Percentiles rank a stretch among this genome's conserved stretches.
These are phyloP conservation scores for Mustelus asterias DNA, from an alignment of 2,113 vertebrate species.

Conservation along the genomic window DNA sequence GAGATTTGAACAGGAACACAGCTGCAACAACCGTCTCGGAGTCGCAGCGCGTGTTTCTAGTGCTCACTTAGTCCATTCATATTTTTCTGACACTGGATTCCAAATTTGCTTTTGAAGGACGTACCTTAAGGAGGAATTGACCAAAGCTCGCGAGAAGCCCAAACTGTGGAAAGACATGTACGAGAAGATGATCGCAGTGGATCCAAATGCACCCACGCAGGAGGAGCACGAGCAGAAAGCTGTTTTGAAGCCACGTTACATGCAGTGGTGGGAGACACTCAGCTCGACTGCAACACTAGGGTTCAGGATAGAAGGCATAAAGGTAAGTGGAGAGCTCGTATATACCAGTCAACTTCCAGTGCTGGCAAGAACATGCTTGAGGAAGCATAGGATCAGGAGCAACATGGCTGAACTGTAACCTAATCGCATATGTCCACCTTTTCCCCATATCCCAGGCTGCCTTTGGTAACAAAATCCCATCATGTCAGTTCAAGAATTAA, in stretches of 20 bases:
- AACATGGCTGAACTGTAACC: too few relatives aligned
- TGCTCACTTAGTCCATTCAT: neutral
- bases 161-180: conserved; percentile 77
- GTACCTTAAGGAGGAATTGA: conserved; percentile 80
- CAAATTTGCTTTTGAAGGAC: conserved; percentile 54
- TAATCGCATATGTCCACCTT: too few relatives aligned
- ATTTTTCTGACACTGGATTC: neutral
- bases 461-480: neutral
- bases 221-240: conserved; percentile 70
- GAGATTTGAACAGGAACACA: neutral
- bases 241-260: conserved; percentile 78
- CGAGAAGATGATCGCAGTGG: conserved; percentile 83
- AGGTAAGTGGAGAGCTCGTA: conserved; percentile 55
- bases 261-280: conserved; percentile 83
- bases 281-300: conserved; percentile 79
- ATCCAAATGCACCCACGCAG: conserved; percentile 68
- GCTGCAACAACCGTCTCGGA: neutral
- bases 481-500: neutral
- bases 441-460: neutral
- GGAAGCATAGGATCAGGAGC: neutral
- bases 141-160: conserved; percentile 71
- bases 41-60: neutral
- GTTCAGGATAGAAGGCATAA: conserved; percentile 83
- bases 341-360: neutral
- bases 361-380: neutral